Percentiles rank a stretch among this genome's conserved stretches.
These are phyloP conservation scores for Astyanax mexicanus DNA, from an alignment of 2,797 vertebrate genomes.

Conservation along the genomic window DNA sequence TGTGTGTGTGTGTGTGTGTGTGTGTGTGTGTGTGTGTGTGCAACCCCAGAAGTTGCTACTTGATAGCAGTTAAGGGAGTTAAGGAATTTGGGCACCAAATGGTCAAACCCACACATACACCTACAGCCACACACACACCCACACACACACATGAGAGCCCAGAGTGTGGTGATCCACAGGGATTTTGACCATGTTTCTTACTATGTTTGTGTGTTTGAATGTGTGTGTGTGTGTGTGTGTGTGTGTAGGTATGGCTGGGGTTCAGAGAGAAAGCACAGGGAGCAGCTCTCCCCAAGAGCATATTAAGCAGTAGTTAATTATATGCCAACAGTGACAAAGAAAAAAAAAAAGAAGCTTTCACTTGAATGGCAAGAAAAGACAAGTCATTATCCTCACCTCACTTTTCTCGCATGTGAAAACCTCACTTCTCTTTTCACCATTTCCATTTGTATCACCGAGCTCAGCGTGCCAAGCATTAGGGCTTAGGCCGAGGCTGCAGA, in stretches of 20 bases:
- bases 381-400: conserved; percentile 82
- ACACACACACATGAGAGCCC: conserved; percentile 40
- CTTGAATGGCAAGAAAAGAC: conserved; percentile 82
- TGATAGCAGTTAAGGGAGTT: conserved; percentile 24
- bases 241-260: conserved; percentile 67
- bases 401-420: conserved; percentile 83
- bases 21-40: conserved; percentile 2
- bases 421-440: conserved; percentile 77
- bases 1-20: too few species aligned
- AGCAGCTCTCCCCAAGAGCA: conserved; percentile 83
- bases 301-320: conserved; percentile 89
- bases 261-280: conserved; percentile 82
- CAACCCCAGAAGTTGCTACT: not conserved
- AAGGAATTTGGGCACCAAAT: conserved; percentile 50
- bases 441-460: conserved; percentile 78
- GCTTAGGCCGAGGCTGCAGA: conserved; percentile 58
- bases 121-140: conserved; percentile 29
- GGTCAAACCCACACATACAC: conserved; percentile 19
- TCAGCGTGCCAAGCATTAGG: conserved; percentile 58
- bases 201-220: conserved; percentile 48
- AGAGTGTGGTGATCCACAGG: conserved; percentile 71
- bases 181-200: conserved; percentile 75
- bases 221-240: conserved; percentile 45
- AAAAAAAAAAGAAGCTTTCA: conserved; percentile 76
- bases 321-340: conserved; percentile 84